Evolutionary conservation across 2,888 invertebrate species (phyloP).

Genomic region (Sarcophaga carnaria): DNA sequence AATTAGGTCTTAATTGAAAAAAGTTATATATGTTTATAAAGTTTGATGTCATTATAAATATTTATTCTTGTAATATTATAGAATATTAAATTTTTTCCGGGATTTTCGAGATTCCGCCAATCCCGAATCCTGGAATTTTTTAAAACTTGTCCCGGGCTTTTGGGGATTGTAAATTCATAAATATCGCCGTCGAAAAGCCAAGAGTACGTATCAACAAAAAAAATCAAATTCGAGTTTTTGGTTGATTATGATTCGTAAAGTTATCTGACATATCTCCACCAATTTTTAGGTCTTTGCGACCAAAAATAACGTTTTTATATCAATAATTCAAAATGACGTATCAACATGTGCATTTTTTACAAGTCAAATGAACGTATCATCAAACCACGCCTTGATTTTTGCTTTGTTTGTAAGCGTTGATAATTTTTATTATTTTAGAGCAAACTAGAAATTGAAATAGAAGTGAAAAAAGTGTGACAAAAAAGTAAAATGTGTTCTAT

Average conservation of each 20-base stretch:
- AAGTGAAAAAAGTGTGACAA: too few relatives aligned
- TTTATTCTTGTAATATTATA: too few relatives aligned
- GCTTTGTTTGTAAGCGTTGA: not conserved
- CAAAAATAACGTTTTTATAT: not conserved
- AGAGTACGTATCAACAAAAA: not conserved
- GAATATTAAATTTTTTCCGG: too few relatives aligned
- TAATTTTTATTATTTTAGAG: not conserved
- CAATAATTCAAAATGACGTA: not conserved
- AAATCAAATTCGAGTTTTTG: not conserved
- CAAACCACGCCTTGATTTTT: not conserved
- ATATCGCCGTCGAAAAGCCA: not conserved
- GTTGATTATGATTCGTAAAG: not conserved
- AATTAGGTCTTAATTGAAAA: too few relatives aligned
- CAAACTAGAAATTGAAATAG: not conserved
- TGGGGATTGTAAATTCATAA: too few relatives aligned
- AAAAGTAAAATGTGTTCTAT: not conserved
- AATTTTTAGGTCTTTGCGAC: not conserved
- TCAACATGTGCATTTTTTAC: not conserved
- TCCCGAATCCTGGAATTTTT: too few relatives aligned
- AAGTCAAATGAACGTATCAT: not conserved
- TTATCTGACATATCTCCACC: too few relatives aligned
- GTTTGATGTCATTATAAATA: too few relatives aligned
- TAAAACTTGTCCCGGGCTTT: too few relatives aligned
- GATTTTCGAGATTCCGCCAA: too few relatives aligned
- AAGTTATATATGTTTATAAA: too few relatives aligned